Conservation (phyloP, 2,797 vertebrate genomes). For the Meda fulgida region DNA sequence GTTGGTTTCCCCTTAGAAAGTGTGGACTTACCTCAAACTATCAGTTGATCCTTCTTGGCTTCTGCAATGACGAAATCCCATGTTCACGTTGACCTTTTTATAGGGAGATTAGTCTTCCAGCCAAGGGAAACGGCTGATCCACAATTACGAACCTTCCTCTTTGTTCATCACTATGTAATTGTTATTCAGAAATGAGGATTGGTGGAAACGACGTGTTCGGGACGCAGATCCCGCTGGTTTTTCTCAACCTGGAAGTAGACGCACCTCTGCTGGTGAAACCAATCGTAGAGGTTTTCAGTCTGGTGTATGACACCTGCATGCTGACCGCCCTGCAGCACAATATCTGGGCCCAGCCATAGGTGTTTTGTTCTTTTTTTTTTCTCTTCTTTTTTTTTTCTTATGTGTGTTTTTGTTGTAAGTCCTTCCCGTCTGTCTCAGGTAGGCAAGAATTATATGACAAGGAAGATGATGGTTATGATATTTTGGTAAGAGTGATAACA, state of each 20-base stretch:
- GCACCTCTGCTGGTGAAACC: slow-evolving; percentile 52
- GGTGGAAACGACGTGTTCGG: slow-evolving; percentile 46
- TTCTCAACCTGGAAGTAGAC: slow-evolving; percentile 53
- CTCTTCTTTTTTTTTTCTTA: neutral
- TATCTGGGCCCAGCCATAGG: slow-evolving; percentile 50
- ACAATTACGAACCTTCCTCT: slow-evolving; percentile 49
- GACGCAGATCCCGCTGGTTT: slow-evolving; percentile 60
- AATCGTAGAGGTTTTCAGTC: slow-evolving; percentile 53
- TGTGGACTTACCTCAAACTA: slow-evolving; percentile 62
- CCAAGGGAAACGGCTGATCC: slow-evolving; percentile 57
- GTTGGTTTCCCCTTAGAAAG: slow-evolving; percentile 58
- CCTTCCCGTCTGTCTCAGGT: slow-evolving; percentile 76
- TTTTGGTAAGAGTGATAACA: slow-evolving; percentile 69
- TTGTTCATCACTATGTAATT: slow-evolving; percentile 46
- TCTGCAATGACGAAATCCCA: slow-evolving; percentile 63
- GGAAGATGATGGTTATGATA: slow-evolving; percentile 60
- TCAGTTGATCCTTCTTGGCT: slow-evolving; percentile 62
- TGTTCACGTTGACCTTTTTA: slow-evolving; percentile 49
- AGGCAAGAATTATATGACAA: slow-evolving; percentile 69
- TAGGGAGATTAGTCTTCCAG: slow-evolving; percentile 68
- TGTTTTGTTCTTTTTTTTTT: slow-evolving; percentile 33
- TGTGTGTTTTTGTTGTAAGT: slow-evolving; percentile 55
- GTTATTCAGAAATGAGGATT: slow-evolving; percentile 38
- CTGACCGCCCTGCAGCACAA: slow-evolving; percentile 59
- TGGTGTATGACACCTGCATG: slow-evolving; percentile 51